Conservation (phyloP, 2,888 invertebrate genomes). For the Teleiodes luculella region DNA sequence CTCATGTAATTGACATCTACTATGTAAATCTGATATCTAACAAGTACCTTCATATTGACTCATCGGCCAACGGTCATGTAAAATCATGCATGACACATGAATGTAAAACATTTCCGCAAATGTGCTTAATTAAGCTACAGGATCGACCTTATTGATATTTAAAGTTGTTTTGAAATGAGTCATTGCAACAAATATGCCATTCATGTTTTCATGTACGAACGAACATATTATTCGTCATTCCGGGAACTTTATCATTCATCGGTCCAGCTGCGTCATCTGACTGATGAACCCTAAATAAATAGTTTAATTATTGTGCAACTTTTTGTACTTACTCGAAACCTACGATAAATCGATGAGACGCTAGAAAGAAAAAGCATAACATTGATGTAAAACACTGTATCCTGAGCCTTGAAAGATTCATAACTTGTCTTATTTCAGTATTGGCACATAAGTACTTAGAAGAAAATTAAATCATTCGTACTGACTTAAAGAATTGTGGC, state of each 20-base stretch:
- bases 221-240: constrained; percentile 42
- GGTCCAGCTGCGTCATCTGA: constrained; percentile 22
- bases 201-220: constrained; percentile 26
- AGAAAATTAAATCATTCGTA: too few species aligned
- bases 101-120: constrained; percentile 54
- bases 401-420: too few species aligned
- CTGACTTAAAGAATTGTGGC: too few species aligned
- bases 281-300: constrained; percentile 19
- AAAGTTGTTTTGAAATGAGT: constrained; percentile 42
- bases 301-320: constrained; percentile 38
- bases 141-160: constrained; percentile 44
- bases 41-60: constrained; percentile 38
- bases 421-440: too few species aligned
- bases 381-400: too few species aligned
- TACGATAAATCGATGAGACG: too few species aligned
- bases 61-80: constrained; percentile 45
- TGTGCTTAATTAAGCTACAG: constrained; percentile 34
- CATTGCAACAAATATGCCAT: constrained; percentile 43
- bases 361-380: too few species aligned
- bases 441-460: too few species aligned
- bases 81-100: constrained; percentile 46
- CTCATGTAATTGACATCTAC: constrained; percentile 6
- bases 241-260: constrained; percentile 39
- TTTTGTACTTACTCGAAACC: constrained; percentile 6
- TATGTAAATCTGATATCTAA: constrained; percentile 29